phyloP scores from a whole-genome alignment of 2,113 vertebrate species.

The Cromileptes altivelis region DNA sequence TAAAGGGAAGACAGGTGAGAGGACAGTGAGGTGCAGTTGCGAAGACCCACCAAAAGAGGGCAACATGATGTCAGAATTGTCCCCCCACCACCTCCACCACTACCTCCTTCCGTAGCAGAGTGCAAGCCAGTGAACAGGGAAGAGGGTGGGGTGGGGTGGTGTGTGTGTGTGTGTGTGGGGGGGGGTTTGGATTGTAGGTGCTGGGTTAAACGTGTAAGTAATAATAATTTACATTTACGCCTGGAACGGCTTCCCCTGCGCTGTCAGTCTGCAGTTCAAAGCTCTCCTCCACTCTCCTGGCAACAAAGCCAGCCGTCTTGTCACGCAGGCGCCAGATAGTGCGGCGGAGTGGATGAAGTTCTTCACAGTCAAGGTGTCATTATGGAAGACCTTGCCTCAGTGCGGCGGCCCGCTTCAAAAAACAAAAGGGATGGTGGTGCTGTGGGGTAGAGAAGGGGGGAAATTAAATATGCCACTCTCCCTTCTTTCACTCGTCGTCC shows the following conservation, averaged over 20 bases:
- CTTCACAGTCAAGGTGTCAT: conserved; percentile 77
- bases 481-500: conserved; percentile 12
- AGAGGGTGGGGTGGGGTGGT: neutral
- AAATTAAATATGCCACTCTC: conserved; percentile 74
- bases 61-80: conserved; percentile 86
- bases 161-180: neutral
- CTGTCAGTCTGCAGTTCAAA: conserved; percentile 80
- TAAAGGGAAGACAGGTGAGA: conserved; percentile 20
- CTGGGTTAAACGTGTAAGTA: conserved; percentile 84
- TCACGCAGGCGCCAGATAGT: conserved; percentile 69
- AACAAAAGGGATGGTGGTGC: conserved; percentile 25
- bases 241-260: conserved; percentile 70
- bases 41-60: conserved; percentile 86
- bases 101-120: conserved; percentile 26
- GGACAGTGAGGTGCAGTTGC: conserved; percentile 75
- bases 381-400: conserved; percentile 67
- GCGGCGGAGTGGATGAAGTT: conserved; percentile 76
- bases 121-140: conserved; percentile 19
- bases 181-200: conserved; percentile 56
- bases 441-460: neutral
- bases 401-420: conserved; percentile 50
- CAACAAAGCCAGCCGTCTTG: conserved; percentile 78
- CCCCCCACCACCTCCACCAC: conserved; percentile 31
- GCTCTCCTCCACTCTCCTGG: conserved; percentile 69
- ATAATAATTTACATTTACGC: conserved; percentile 84